Evolutionary conservation across 1,140 invertebrate genomes (phyloP).

Genomic region (Drepana arcuata): DNA sequence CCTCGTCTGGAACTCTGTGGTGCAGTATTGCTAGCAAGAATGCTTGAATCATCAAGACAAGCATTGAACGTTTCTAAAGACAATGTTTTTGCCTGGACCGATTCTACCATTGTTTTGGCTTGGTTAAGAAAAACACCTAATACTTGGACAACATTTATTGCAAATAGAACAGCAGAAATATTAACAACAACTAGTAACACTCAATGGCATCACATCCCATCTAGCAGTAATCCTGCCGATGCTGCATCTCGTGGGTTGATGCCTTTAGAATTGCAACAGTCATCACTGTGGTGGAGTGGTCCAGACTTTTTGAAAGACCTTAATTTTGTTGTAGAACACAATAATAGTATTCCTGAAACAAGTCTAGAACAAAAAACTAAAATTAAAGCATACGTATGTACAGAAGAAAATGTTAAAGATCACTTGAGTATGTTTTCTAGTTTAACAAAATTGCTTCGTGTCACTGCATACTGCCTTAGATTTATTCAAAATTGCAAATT

Average conservation of each 20-base stretch:
- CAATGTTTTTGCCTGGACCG: conserved; percentile 1
- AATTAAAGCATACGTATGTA: neutral
- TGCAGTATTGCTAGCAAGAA: neutral
- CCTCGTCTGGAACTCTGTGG: conserved; percentile 2
- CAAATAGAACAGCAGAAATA: conserved; percentile 1
- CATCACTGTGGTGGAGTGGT: neutral
- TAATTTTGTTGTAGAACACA: no score
- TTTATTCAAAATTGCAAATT: neutral
- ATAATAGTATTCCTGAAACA: no score
- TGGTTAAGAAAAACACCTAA: neutral
- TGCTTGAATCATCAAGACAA: no score
- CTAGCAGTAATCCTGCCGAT: neutral
- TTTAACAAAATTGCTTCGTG: neutral
- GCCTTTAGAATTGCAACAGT: neutral
- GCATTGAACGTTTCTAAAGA: neutral
- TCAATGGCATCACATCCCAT: conserved; percentile 1
- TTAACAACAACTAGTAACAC: no score
- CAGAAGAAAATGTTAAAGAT: neutral
- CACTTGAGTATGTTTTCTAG: neutral
- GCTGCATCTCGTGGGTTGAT: neutral
- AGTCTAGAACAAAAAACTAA: neutral
- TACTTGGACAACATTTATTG: conserved; percentile 1
- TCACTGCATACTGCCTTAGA: neutral
- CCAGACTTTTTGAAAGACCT: no score
- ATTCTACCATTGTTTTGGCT: neutral